phyloP scores from a whole-genome alignment of 2,113 vertebrate species.

The Ranitomeya imitator region DNA sequence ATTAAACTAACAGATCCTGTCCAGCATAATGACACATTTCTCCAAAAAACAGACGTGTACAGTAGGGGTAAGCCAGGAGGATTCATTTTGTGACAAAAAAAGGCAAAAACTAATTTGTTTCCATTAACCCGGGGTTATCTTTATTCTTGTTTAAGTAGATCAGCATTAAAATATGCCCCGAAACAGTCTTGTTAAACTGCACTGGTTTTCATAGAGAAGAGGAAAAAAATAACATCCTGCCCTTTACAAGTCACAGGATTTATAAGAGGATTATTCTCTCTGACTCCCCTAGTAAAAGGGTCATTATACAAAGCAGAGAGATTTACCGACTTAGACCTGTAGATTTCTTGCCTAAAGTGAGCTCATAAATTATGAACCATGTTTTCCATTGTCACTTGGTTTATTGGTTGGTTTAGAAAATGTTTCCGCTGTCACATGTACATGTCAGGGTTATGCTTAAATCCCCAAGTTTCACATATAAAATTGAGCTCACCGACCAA shows the following conservation, averaged over 20 bases:
- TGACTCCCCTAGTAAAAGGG: slow-evolving; percentile 58
- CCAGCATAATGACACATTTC: slow-evolving; percentile 6
- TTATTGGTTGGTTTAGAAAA: slow-evolving; percentile 57
- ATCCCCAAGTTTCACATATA: slow-evolving; percentile 32
- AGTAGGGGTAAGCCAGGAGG: slow-evolving; percentile 46
- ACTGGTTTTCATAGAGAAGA: slow-evolving; percentile 49
- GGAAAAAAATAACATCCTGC: slow-evolving; percentile 58
- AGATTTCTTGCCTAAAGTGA: slow-evolving; percentile 58
- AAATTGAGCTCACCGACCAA: not conserved
- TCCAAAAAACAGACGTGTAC: slow-evolving; percentile 29
- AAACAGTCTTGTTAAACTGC: slow-evolving; percentile 56
- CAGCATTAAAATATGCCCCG: slow-evolving; percentile 54
- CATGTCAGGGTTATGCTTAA: slow-evolving; percentile 32
- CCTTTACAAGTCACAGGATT: slow-evolving; percentile 57
- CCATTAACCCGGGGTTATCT: slow-evolving; percentile 58
- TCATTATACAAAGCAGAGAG: slow-evolving; percentile 57
- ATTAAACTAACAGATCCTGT: slow-evolving; percentile 31
- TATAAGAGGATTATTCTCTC: slow-evolving; percentile 58
- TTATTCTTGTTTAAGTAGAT: slow-evolving; percentile 57
- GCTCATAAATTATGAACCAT: slow-evolving; percentile 58
- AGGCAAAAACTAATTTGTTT: slow-evolving; percentile 55
- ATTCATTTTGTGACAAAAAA: slow-evolving; percentile 51
- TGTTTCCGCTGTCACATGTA: slow-evolving; percentile 49
- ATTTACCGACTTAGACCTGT: slow-evolving; percentile 57
- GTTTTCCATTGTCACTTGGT: slow-evolving; percentile 57